Conservation (phyloP, 2,888 invertebrate species). For the Perdita meconis region DNA sequence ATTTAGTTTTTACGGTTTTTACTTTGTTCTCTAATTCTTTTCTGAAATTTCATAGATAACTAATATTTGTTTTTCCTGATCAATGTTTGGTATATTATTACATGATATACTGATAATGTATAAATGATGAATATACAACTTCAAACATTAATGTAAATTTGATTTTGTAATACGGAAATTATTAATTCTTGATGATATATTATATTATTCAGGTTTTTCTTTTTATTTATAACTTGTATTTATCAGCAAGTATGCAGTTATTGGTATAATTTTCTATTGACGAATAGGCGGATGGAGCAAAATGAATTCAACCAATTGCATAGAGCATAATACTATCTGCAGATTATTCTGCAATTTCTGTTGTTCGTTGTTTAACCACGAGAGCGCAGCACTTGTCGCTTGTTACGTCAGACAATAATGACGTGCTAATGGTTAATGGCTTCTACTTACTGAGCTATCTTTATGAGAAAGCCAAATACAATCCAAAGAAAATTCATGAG, state of each 20-base stretch:
- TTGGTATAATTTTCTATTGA: slow-evolving; percentile 16
- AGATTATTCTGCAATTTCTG: slow-evolving; percentile 39
- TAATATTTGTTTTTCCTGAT: too few species aligned
- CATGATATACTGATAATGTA: too few species aligned
- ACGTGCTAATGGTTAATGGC: slow-evolving; percentile 77
- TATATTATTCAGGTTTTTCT: too few species aligned
- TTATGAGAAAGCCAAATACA: slow-evolving; percentile 77
- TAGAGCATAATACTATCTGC: slow-evolving; percentile 23
- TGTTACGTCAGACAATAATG: slow-evolving; percentile 72
- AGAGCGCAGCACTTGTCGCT: slow-evolving; percentile 63
- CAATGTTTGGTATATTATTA: too few species aligned
- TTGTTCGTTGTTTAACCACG: background rate
- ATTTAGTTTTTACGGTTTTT: too few species aligned
- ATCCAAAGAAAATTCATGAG: slow-evolving; percentile 87
- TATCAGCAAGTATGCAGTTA: background rate
- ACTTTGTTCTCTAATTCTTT: too few species aligned
- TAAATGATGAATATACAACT: too few species aligned
- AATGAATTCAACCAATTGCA: slow-evolving; percentile 36
- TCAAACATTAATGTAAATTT: too few species aligned
- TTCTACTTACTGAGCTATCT: slow-evolving; percentile 75
- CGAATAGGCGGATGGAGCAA: background rate
- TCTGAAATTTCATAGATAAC: too few species aligned
- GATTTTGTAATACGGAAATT: too few species aligned
- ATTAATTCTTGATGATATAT: too few species aligned
- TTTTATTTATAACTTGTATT: background rate